phyloP scores from a whole-genome alignment of 2,113 vertebrate species.

The Eptesicus fuscus region DNA sequence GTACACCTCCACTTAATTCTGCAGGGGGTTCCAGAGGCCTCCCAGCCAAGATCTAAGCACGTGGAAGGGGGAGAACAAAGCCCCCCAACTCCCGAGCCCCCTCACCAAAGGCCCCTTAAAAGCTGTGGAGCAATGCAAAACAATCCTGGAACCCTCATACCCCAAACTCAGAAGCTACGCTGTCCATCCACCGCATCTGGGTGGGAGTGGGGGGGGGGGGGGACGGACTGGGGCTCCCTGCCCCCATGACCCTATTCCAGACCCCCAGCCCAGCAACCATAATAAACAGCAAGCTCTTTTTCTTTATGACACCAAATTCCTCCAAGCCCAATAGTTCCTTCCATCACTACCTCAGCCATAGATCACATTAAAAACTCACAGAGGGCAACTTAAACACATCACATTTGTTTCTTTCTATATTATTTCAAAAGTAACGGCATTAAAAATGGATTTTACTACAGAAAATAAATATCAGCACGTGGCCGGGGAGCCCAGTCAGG shows the following conservation, averaged over 20 bases:
- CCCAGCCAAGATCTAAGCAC: conserved; percentile 9
- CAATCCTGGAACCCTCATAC: not conserved
- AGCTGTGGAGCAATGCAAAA: conserved; percentile 1
- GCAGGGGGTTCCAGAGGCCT: conserved; percentile 5
- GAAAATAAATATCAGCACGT: conserved; percentile 66
- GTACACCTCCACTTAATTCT: conserved; percentile 15
- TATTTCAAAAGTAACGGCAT: conserved; percentile 72
- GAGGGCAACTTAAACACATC: conserved; percentile 69
- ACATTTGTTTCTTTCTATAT: conserved; percentile 66
- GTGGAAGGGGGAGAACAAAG: not conserved
- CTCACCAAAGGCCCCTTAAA: not conserved
- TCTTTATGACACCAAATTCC: conserved; percentile 60
- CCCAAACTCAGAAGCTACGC: not conserved
- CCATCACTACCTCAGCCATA: conserved; percentile 48
- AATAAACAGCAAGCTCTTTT: conserved; percentile 40
- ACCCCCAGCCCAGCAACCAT: conserved; percentile 53
- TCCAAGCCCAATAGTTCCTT: conserved; percentile 46
- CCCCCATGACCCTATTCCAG: conserved; percentile 69
- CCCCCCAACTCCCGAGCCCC: not conserved
- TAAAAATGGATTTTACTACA: conserved; percentile 63
- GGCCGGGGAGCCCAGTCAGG: conserved; percentile 52
- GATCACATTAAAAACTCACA: conserved; percentile 63
- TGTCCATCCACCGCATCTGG: not conserved
- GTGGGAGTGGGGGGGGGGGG: not conserved
- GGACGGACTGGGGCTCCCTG: not conserved